phyloP scores from a whole-genome alignment of 2,888 invertebrate genomes.

The Pachymerium ferrugineum region DNA sequence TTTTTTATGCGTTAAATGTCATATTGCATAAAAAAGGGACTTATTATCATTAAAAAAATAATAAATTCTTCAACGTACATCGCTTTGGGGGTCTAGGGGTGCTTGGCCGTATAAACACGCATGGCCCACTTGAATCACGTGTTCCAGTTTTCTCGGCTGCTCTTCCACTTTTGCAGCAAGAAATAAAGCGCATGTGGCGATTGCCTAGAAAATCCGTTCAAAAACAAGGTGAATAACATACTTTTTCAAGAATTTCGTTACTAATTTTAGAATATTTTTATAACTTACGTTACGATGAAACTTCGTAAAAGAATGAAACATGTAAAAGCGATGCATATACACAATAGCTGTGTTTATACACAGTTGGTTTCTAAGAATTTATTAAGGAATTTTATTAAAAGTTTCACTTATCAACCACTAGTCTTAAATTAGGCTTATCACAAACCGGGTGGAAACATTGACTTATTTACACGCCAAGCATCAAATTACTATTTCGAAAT shows the following conservation, averaged over 20 bases:
- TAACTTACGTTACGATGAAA: conserved; percentile 73
- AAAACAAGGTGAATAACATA: neutral
- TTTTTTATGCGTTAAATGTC: neutral
- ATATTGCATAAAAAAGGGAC: neutral
- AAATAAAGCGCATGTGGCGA: conserved; percentile 91
- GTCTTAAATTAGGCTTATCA: conserved; percentile 20
- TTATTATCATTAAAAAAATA: neutral
- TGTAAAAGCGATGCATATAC: conserved; percentile 98
- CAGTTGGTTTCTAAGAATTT: conserved; percentile 65
- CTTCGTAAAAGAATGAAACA: conserved; percentile 93
- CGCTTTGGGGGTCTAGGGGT: conserved; percentile 66
- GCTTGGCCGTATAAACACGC: conserved; percentile 67
- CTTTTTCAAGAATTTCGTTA: neutral
- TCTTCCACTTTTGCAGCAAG: conserved; percentile 98
- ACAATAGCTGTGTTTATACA: conserved; percentile 99
- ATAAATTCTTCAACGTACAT: conserved; percentile 53
- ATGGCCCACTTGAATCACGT: conserved; percentile 89
- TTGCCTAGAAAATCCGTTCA: conserved; percentile 53
- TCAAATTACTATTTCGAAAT: too few relatives aligned
- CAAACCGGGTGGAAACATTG: too few relatives aligned
- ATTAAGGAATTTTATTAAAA: conserved; percentile 39
- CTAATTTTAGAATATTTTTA: neutral
- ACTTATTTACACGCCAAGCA: too few relatives aligned
- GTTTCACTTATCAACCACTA: neutral
- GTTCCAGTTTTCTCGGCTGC: conserved; percentile 94